A percentile compares a stretch with the other conserved stretches of the same genome.
phyloP scores from a whole-genome alignment of 2,888 invertebrate genomes.

The Sepiola atlantica region DNA sequence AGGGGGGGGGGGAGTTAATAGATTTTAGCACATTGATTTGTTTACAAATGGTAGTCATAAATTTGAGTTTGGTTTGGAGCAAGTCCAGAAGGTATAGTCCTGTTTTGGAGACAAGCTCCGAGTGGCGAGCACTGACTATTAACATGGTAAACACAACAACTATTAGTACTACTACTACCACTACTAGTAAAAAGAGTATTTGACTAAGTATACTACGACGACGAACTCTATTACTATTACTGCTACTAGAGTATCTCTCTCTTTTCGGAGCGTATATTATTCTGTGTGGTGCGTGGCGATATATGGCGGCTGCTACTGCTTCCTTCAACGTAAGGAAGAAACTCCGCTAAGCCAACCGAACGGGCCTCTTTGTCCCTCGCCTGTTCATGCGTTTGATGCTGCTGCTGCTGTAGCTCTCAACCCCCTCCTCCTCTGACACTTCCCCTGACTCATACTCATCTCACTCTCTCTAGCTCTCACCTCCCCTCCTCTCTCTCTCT shows the following conservation, averaged over 20 bases:
- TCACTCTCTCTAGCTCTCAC: neutral
- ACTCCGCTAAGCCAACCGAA: neutral
- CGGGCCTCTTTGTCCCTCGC: neutral
- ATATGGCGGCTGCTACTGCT: constrained; percentile 11
- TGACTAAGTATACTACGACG: neutral
- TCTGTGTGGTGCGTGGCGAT: neutral
- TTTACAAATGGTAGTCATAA: too few species aligned
- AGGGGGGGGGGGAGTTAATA: too few species aligned
- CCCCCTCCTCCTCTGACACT: neutral
- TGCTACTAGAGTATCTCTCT: neutral
- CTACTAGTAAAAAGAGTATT: too few species aligned
- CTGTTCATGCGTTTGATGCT: neutral
- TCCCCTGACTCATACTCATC: neutral
- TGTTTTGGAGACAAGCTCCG: too few species aligned
- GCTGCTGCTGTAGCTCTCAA: neutral
- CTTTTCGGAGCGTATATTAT: neutral
- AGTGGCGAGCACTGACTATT: too few species aligned
- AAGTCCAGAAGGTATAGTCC: too few species aligned
- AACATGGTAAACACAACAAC: too few species aligned
- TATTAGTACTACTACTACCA: too few species aligned
- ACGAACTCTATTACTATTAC: neutral
- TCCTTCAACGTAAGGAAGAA: neutral
- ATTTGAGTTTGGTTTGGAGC: too few species aligned
- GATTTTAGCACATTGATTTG: too few species aligned
- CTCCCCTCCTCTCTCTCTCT: neutral